A percentile compares a stretch with the other conserved stretches of the same genome.
Evolutionary conservation across 2,797 vertebrate genomes (phyloP).

Genomic region (Bovichtus variegatus): DNA sequence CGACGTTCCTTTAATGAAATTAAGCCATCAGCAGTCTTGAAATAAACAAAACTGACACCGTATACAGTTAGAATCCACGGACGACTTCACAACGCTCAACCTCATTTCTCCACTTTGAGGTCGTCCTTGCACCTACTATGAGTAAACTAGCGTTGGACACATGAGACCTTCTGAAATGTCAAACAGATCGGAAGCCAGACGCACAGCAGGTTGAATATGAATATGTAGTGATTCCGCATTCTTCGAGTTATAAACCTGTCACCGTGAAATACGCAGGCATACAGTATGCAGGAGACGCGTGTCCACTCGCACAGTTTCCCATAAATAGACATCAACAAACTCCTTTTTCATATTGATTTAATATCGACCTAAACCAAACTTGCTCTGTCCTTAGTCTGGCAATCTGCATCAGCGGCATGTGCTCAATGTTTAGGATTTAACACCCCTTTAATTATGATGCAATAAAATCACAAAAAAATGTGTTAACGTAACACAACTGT

Average conservation of each 20-base stretch:
- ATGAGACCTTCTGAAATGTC: not conserved
- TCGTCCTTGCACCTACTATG: conserved; percentile 13
- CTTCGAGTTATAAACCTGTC: conserved; percentile 7
- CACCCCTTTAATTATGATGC: not conserved
- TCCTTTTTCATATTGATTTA: not conserved
- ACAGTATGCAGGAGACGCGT: not conserved
- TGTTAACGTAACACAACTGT: not conserved
- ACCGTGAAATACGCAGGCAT: not conserved
- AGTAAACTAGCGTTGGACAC: conserved; percentile 3
- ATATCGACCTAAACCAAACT: conserved; percentile 3
- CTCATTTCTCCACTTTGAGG: conserved; percentile 31
- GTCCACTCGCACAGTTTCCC: not conserved
- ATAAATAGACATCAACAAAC: not conserved
- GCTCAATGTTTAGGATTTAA: not conserved
- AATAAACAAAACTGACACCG: conserved; percentile 45
- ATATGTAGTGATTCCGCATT: not conserved
- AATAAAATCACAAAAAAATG: not conserved
- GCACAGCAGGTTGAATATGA: not conserved
- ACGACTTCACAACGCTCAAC: conserved; percentile 14
- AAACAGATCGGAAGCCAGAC: conserved; percentile 17
- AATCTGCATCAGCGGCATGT: not conserved
- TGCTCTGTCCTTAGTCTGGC: not conserved
- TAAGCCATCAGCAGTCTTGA: conserved; percentile 46
- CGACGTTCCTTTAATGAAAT: conserved; percentile 48
- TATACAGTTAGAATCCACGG: conserved; percentile 12